Base-by-base conservation (phyloP, 2,113 vertebrate genomes). In the Sphyrna mokarran region DNA sequence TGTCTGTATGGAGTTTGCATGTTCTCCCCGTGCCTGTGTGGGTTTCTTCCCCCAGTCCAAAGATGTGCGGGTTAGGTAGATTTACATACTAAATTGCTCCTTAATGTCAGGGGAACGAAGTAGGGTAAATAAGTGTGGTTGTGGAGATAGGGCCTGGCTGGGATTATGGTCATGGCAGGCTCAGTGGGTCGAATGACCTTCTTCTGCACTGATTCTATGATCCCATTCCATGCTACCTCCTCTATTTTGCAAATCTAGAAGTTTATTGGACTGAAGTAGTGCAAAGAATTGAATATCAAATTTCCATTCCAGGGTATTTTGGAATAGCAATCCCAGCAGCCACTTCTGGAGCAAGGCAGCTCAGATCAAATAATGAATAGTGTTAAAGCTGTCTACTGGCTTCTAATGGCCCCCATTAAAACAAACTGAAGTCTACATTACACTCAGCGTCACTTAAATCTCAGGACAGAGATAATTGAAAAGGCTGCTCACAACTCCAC, bases 341-440 rank as follows among this genome's bases (percentile, higher is more conserved):
- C 54, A 91, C 58, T 58, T 63, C 58, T 63, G 87, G 87, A 91
- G 87, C 11, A 5, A 90, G 87, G 87, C 58, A 91, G 54, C 33
- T 91, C 18, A 14, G 33, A 91, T 63, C 29, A 91, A 91, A 91
- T 91, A 63, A 63, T 63, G 87, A 87, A 87, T 11, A 54, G 85
- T 54, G 85, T 54, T 63, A 18, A 63, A 20, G 58, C 29, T 63
- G 14, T 90, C 58, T 91, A 29, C 54, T 18, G 29, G 33, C 87
- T n/a, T 63, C 87, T 91, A 91, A 91, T 63, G 5, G 87, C 14
- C 29, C 29, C 61, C 87, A 91, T 91, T 63, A 91, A 91, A 91
- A 91, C 87, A 63, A 91, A 63, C 58, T 91, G 63, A 91, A 63
- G 58, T 18, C 87, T 16, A n/a, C 54, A 63, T n/a, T 37, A n/a